phyloP scores from a whole-genome alignment of 2,888 invertebrate species.

The Junonia oenone region DNA sequence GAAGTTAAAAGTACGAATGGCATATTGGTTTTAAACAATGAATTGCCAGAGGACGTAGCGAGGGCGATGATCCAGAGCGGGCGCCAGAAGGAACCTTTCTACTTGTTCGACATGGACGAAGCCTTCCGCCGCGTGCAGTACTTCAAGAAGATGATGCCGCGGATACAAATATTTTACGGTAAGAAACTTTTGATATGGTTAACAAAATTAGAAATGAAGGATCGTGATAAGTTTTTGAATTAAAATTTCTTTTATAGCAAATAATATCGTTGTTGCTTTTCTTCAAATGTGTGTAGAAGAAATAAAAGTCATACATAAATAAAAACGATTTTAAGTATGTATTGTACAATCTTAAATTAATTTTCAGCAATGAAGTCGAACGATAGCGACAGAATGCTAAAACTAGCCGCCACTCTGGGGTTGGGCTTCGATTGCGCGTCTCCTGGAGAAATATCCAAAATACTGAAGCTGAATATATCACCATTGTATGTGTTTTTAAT shows the following conservation, averaged over 20 bases:
- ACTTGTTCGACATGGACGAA: conserved; percentile 42
- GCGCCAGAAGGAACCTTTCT: conserved; percentile 41
- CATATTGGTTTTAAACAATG: conserved; percentile 30
- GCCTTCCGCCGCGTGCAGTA: conserved; percentile 37
- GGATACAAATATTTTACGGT: conserved; percentile 46
- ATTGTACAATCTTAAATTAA: too few relatives aligned
- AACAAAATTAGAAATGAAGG: too few relatives aligned
- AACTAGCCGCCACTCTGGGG: conserved; percentile 37
- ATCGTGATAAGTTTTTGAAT: too few relatives aligned
- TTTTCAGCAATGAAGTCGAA: conserved; percentile 48
- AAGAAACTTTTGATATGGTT: too few relatives aligned
- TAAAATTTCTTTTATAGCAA: too few relatives aligned
- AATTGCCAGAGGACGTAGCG: conserved; percentile 35
- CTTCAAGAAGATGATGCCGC: conserved; percentile 40
- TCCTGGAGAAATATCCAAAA: conserved; percentile 42
- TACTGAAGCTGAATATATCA: conserved; percentile 33
- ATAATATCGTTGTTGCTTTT: too few relatives aligned
- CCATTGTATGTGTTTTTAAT: conserved; percentile 36
- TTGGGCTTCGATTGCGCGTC: conserved; percentile 45
- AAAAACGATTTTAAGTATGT: too few relatives aligned
- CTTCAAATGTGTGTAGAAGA: too few relatives aligned
- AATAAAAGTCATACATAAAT: too few relatives aligned
- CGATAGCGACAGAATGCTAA: conserved; percentile 39
- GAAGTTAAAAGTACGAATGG: conserved; percentile 11
- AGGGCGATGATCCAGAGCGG: conserved; percentile 38